These are phyloP conservation scores for Lottia scabra DNA, from an alignment of 2,888 invertebrate genomes.

Conservation along the genomic window DNA sequence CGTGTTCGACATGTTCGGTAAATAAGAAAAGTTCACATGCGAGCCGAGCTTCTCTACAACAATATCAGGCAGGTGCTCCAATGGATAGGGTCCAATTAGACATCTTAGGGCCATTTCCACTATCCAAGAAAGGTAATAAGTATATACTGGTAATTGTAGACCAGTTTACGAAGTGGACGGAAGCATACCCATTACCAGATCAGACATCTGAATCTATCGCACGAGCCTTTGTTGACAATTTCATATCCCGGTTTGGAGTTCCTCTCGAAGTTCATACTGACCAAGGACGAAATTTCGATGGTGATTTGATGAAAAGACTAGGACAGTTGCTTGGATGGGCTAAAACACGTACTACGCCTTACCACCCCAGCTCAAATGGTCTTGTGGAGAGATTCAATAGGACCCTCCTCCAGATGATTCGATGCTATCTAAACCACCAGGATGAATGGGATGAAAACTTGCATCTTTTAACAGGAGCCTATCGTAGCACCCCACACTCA, in stretches of 20 bases:
- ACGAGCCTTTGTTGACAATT: slow-evolving; percentile 13
- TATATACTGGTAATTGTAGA: background rate
- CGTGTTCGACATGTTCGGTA: background rate
- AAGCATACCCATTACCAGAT: slow-evolving; percentile 14
- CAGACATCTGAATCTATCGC: slow-evolving; percentile 28
- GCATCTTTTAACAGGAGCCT: slow-evolving; percentile 32
- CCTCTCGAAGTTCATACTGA: slow-evolving; percentile 8
- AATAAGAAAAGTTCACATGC: background rate
- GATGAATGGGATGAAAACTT: slow-evolving; percentile 34
- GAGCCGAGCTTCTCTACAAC: background rate
- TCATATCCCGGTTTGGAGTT: slow-evolving; percentile 24
- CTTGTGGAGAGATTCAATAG: slow-evolving; percentile 21
- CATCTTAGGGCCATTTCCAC: background rate
- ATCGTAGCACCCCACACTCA: slow-evolving; percentile 27
- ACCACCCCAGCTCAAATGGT: no score
- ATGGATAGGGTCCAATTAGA: background rate
- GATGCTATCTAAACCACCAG: slow-evolving; percentile 31
- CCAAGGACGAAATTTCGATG: slow-evolving; percentile 16
- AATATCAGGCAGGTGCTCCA: background rate
- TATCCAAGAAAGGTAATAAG: background rate
- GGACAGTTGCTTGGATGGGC: slow-evolving; percentile 12
- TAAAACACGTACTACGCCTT: slow-evolving; percentile 18
- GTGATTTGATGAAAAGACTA: slow-evolving; percentile 2
- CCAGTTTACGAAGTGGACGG: slow-evolving; percentile 16
- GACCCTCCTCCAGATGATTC: no score